Percentiles rank a stretch among this genome's conserved stretches.
These are phyloP conservation scores for Cinclus mexicanus DNA, from an alignment of 2,113 vertebrate species.

Conservation along the genomic window DNA sequence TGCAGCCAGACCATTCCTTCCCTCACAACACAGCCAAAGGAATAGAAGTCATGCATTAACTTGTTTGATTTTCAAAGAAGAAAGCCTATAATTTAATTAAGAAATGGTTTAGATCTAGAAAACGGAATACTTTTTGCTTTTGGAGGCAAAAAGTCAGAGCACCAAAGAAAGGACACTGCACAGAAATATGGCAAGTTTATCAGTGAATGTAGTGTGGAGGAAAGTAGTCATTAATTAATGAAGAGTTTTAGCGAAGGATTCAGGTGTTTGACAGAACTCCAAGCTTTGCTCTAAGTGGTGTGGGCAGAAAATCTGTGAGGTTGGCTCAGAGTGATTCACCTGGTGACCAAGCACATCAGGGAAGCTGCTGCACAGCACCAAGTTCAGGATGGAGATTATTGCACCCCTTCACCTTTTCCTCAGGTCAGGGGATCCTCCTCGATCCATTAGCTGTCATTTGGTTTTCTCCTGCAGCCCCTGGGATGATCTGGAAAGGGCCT, in stretches of 20 bases:
- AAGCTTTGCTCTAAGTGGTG: neutral
- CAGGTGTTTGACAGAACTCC: neutral
- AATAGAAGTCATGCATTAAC: neutral
- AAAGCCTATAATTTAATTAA: neutral
- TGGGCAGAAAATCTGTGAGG: neutral
- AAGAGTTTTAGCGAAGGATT: neutral
- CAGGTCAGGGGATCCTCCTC: neutral
- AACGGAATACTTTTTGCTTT: neutral
- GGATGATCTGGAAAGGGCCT: constrained; percentile 10
- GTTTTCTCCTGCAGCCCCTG: constrained; percentile 8
- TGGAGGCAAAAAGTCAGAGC: neutral
- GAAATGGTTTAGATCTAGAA: neutral
- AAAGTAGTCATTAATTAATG: neutral
- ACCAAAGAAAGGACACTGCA: neutral
- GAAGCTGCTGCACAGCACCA: neutral
- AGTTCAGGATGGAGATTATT: neutral
- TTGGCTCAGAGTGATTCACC: neutral
- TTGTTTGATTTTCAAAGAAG: neutral
- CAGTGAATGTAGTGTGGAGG: neutral
- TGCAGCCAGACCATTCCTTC: neutral
- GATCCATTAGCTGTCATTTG: constrained; percentile 26
- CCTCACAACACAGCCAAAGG: neutral
- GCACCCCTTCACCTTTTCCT: constrained; percentile 27
- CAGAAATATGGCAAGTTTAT: neutral
- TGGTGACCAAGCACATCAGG: neutral